Conservation (phyloP, 2,113 vertebrate genomes). For the Pogonocichla stellata region DNA sequence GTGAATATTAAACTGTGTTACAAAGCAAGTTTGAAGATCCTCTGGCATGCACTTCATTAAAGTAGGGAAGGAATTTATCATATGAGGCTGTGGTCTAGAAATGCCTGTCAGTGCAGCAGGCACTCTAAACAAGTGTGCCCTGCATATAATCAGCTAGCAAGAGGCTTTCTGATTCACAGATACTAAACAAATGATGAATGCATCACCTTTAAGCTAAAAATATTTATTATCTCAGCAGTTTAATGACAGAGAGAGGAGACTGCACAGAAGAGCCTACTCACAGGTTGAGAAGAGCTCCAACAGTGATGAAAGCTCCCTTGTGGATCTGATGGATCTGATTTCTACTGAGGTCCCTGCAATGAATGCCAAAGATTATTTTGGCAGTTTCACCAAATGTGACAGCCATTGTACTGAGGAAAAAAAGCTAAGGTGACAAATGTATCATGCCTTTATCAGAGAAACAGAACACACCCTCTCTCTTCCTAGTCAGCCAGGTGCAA, state of each 20-base stretch:
- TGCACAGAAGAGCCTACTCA: constrained; percentile 77
- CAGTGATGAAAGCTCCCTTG: constrained; percentile 84
- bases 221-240: background rate
- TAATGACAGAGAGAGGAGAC: background rate
- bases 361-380: constrained; percentile 5
- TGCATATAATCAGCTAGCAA: background rate
- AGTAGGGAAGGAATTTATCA: background rate
- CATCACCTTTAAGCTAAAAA: background rate
- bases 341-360: constrained; percentile 91
- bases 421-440: background rate
- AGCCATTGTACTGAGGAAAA: background rate
- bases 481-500: background rate
- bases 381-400: background rate
- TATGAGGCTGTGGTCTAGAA: background rate
- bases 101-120: background rate
- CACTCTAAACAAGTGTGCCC: background rate
- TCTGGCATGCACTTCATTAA: background rate
- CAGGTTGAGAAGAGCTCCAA: constrained; percentile 87
- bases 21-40: background rate
- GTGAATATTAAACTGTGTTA: background rate
- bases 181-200: background rate
- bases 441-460: background rate
- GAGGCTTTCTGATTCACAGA: background rate
- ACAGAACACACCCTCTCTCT: background rate
- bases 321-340: constrained; percentile 88